Base-by-base conservation (phyloP, 1,140 invertebrate species). In the Megalonaias nervosa region DNA sequence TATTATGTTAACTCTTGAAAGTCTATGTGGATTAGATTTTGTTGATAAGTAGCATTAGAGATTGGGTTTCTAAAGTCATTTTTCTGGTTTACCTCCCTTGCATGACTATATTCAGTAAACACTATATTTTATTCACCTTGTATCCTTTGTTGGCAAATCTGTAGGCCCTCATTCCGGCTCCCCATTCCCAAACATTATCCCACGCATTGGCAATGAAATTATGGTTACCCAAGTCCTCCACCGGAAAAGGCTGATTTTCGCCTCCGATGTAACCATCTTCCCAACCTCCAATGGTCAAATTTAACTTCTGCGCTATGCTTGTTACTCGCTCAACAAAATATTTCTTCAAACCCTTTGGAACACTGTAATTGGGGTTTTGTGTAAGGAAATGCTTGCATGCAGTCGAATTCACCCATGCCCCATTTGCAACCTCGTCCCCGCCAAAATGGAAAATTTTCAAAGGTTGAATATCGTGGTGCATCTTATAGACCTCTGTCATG, bases 181-280 rank as follows among this genome's bases (percentile, higher is more conserved):
- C 88, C 84, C 87, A 88, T 75, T 89, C 88, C 88, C 88, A 89
- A 15, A 89, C 81, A 67, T 88, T 89, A 67, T 88, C 75, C 88
- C 88, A 89, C 14, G 86, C 82, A 61, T 86, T 81, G 14, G 77
- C 84, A 57, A 80, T 84, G 15, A 85, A 79, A 12, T 87, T 61
- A 17, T 69, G 19, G 60, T 77, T 84, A 19, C 56, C 56, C 31
- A 74, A 19, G 16, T 74, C 21, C 38, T 26, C 17, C 26, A 61
- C 56, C n/a, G 31, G 12, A 14, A 74, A 76, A 19, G 84, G 64
- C 62, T 76, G 61, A 11, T 62, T 62, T 12, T 81, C 62, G 14
- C 56, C 71, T n/a, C 76, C 77, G 66, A 82, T 77, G 56, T 84
- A 76, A 9, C 81, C 85, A 74, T 85, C 85, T 67, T 85, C 85